Evolutionary conservation across 64 coral and sea anemone genomes (phyloP).

Genomic region (Cladopsammia gracilis): DNA sequence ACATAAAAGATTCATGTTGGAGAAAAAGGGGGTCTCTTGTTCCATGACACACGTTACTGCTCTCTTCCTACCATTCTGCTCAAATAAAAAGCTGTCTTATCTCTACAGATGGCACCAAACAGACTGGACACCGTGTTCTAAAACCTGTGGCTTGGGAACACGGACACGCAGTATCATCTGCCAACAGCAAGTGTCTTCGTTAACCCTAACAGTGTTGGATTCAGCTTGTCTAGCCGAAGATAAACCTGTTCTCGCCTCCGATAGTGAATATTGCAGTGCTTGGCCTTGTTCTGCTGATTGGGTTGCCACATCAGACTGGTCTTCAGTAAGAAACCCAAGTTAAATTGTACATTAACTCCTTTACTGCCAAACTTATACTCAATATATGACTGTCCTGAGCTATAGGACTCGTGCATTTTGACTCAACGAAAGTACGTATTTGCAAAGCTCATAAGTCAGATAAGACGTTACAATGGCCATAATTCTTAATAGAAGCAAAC

Average conservation of each 20-base stretch:
- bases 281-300: conserved; percentile 2
- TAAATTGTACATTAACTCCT: background rate
- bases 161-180: conserved; percentile 69
- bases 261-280: background rate
- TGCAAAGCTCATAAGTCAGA: too few species aligned
- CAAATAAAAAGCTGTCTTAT: background rate
- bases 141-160: conserved; percentile 74
- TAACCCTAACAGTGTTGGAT: background rate
- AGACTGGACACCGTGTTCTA: conserved; percentile 79
- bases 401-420: too few species aligned
- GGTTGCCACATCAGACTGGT: background rate
- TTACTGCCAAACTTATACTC: background rate
- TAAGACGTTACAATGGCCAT: too few species aligned
- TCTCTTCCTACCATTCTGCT: too few species aligned
- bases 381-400: too few species aligned
- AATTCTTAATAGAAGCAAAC: too few species aligned
- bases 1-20: too few species aligned
- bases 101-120: conserved; percentile 65
- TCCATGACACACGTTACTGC: too few species aligned
- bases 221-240: background rate
- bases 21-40: too few species aligned
- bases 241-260: background rate
- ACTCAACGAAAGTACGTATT: too few species aligned
- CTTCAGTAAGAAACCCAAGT: background rate
- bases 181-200: conserved; percentile 21